Conservation (phyloP, 2,888 invertebrate genomes). For the Mongoloraphidia duomilia region DNA sequence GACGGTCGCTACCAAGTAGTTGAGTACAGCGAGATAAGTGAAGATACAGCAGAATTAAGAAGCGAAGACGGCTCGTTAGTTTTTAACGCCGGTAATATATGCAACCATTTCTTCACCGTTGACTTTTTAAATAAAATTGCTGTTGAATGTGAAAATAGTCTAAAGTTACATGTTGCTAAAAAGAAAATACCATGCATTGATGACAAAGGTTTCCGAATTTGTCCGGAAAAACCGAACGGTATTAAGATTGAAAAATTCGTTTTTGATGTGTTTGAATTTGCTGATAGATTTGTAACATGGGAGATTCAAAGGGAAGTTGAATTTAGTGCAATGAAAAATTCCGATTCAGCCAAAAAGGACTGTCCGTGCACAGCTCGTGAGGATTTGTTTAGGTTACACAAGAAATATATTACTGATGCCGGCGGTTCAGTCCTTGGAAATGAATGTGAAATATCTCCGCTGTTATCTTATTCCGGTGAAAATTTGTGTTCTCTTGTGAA, state of each 20-base stretch:
- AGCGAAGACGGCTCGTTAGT: slow-evolving; percentile 66
- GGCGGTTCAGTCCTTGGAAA: slow-evolving; percentile 58
- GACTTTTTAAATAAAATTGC: slow-evolving; percentile 69
- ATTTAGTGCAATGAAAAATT: slow-evolving; percentile 94
- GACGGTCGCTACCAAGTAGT: slow-evolving; percentile 84
- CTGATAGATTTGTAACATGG: slow-evolving; percentile 82
- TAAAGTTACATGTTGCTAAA: slow-evolving; percentile 88
- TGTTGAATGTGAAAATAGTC: slow-evolving; percentile 49
- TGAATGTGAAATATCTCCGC: slow-evolving; percentile 81
- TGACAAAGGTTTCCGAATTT: slow-evolving; percentile 49
- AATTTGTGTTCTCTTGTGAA: slow-evolving; percentile 51
- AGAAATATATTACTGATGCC: slow-evolving; percentile 62
- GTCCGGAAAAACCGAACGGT: slow-evolving; percentile 78
- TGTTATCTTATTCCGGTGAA: slow-evolving; percentile 84
- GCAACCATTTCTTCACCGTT: slow-evolving; percentile 91
- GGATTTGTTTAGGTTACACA: slow-evolving; percentile 63
- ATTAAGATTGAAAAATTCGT: slow-evolving; percentile 99
- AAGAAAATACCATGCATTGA: slow-evolving; percentile 91
- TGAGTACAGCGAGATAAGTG: slow-evolving; percentile 93
- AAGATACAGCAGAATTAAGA: slow-evolving; percentile 67
- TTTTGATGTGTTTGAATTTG: slow-evolving; percentile 94
- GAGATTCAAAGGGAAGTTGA: slow-evolving; percentile 85
- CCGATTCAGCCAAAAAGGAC: slow-evolving; percentile 75
- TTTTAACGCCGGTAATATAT: slow-evolving; percentile 94
- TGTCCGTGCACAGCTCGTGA: slow-evolving; percentile 76